Evolutionary conservation across 1,140 invertebrate genomes (phyloP), one percentile per base, ranked within the genome.

Genomic region (Stenopsyche tienmushanensis): DNA sequence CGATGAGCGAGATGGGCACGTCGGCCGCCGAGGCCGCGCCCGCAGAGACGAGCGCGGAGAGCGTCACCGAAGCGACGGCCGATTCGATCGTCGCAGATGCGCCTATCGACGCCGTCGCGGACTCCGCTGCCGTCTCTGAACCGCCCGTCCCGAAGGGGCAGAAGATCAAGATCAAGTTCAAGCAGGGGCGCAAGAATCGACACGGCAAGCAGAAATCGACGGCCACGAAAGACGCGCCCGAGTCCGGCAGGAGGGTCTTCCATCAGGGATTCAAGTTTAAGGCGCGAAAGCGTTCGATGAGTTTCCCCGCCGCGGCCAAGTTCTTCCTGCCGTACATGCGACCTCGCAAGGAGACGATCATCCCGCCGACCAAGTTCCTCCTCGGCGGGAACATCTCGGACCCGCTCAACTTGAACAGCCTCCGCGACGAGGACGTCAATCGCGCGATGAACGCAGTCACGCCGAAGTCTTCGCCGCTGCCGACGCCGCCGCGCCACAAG

Each of bases 321-420:
- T 84, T 84, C 75, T 85, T 85, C 71, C 74, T 85, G 59, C 82
- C 83, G 13, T 84, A 87, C 67, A 89, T 89, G 71, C 80, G 86
- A 53, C 82, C 89, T 41, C 87, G 87, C 67, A 90, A 90, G 71
- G 89, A 89, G 66, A 84, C 83, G 63, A 82, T 84, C 47, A 88
- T 93, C 66, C 86, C 92, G 26, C 93, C 94, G 0, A 95, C 93
- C 1, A 96, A 96, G 78, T 97, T 98, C 81, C 80, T 98, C 3
- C 82, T 97, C 1, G 96, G 96, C 52, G 96, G 96, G 17, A 97
- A 95, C 75, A 97, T 97, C 70, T 90, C 88, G 68, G 96, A 98
- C 82, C 96, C 96, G 0, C 78, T 98, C 9, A 98, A 98, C 82
- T 80, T 98, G 53, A 94, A 94, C 72, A 94, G 94, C 75, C 82